Percentiles rank a stretch among this genome's conserved stretches.
Evolutionary conservation across 2,888 invertebrate species (phyloP).

Genomic region (Tetragonula carbonaria): DNA sequence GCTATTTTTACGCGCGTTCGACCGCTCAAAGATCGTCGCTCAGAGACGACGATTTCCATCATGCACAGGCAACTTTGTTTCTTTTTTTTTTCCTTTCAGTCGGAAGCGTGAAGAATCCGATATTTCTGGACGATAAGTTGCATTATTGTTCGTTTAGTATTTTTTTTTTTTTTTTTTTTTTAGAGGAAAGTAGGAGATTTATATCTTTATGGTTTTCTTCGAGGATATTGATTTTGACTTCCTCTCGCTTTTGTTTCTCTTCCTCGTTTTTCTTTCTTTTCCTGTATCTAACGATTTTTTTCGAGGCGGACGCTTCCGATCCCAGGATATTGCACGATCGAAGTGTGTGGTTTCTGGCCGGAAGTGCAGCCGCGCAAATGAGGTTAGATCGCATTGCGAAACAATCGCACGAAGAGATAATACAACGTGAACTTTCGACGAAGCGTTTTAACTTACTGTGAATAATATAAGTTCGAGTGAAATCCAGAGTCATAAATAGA

Average conservation of each 20-base stretch:
- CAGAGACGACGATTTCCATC: slow-evolving; percentile 13
- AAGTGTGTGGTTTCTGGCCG: slow-evolving; percentile 52
- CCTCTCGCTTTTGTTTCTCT: background rate
- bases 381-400: slow-evolving; percentile 27
- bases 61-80: slow-evolving; percentile 12
- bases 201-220: background rate
- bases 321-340: slow-evolving; percentile 47
- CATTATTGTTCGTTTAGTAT: background rate
- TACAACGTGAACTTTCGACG: background rate
- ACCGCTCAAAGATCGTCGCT: slow-evolving; percentile 23
- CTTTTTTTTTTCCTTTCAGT: background rate
- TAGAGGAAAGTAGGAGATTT: background rate
- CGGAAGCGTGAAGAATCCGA: slow-evolving; percentile 32
- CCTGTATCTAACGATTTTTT: slow-evolving; percentile 27
- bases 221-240: slow-evolving; percentile 4
- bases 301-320: slow-evolving; percentile 22
- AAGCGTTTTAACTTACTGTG: background rate
- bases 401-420: slow-evolving; percentile 12
- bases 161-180: background rate
- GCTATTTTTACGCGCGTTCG: slow-evolving; percentile 44
- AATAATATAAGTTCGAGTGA: background rate
- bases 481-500: background rate
- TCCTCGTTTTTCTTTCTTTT: background rate
- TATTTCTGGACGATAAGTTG: slow-evolving; percentile 11
- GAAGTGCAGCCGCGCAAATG: slow-evolving; percentile 48